Conservation (phyloP, 2,888 invertebrate genomes). For the Tetragonisca angustula region DNA sequence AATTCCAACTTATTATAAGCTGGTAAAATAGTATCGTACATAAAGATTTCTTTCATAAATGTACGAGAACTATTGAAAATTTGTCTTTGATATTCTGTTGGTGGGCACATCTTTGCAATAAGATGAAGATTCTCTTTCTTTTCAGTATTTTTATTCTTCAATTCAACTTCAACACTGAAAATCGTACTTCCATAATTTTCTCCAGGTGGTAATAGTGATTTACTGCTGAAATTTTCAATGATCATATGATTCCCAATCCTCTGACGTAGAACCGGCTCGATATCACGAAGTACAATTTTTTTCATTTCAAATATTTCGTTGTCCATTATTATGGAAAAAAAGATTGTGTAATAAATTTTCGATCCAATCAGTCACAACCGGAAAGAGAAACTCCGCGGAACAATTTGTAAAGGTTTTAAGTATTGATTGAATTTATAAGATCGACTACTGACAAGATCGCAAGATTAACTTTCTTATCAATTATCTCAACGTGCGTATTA, state of each 20-base stretch:
- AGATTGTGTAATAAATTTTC: neutral
- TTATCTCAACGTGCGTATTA: neutral
- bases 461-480: constrained; percentile 39
- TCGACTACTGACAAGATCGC: neutral
- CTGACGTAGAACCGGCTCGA: constrained; percentile 73
- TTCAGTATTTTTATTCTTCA: constrained; percentile 52
- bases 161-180: constrained; percentile 79
- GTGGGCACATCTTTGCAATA: constrained; percentile 86
- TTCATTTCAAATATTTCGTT: constrained; percentile 12
- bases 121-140: constrained; percentile 82
- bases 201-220: constrained; percentile 83
- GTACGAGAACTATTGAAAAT: constrained; percentile 86
- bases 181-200: constrained; percentile 88
- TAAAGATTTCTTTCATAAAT: constrained; percentile 86
- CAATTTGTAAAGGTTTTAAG: neutral
- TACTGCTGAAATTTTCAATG: constrained; percentile 68
- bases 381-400: neutral
- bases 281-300: constrained; percentile 71
- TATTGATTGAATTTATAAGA: constrained; percentile 29
- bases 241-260: constrained; percentile 66
- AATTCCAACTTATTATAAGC: constrained; percentile 84
- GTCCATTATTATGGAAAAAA: constrained; percentile 29
- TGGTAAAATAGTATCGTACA: constrained; percentile 85
- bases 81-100: constrained; percentile 85
- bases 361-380: neutral